These are phyloP conservation scores for Mormyrus proboscirostris DNA, from an alignment of 2,797 vertebrate species.

Conservation along the genomic window DNA sequence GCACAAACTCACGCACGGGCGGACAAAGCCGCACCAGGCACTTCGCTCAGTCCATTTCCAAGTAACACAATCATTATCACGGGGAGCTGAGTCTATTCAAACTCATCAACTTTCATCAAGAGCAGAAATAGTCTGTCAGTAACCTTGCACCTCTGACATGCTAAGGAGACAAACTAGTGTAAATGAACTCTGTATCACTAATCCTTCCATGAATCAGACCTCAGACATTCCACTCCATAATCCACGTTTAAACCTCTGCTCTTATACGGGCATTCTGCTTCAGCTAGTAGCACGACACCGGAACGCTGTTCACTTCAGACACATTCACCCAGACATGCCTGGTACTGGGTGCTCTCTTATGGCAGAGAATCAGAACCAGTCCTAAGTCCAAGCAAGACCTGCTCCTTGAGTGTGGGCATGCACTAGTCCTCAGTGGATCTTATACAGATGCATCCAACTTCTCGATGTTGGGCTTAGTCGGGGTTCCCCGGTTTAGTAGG, in stretches of 20 bases:
- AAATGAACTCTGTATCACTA: not conserved
- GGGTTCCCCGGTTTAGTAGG: not conserved
- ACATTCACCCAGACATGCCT: not conserved
- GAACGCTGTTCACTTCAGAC: not conserved
- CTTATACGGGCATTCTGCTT: not conserved
- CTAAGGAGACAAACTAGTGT: not conserved
- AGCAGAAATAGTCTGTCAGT: not conserved
- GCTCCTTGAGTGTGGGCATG: not conserved
- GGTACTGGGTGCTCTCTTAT: not conserved
- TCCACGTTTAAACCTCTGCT: not conserved
- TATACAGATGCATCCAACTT: not conserved
- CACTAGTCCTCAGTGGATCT: not conserved
- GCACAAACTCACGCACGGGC: not conserved
- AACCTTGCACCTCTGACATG: not conserved
- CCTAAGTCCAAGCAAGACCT: not conserved
- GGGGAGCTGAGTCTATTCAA: not conserved
- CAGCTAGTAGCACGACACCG: not conserved
- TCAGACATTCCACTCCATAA: not conserved
- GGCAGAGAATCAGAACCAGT: not conserved
- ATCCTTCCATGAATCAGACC: not conserved
- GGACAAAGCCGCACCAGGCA: not conserved
- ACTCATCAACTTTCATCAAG: not conserved
- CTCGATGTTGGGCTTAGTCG: not conserved
- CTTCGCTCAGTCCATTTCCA: not conserved
- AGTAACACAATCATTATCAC: not conserved